Conservation (phyloP, 2,888 invertebrate species). For the Aethes cnicana region DNA sequence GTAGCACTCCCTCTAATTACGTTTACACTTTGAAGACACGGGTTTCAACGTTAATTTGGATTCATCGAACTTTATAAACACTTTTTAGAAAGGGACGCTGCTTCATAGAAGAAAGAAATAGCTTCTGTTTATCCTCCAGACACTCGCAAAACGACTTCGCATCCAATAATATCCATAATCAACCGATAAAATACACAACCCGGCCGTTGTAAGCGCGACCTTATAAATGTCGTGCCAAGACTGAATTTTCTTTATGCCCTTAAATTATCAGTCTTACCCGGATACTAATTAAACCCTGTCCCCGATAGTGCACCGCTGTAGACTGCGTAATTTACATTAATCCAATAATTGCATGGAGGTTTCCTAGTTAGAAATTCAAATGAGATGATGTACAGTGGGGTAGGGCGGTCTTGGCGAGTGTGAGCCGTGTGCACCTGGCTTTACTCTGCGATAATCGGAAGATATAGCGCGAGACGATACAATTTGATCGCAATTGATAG, state of each 20-base stretch:
- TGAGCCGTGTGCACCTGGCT: conserved; percentile 49
- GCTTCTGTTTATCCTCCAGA: no score
- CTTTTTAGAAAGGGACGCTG: no score
- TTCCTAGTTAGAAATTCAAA: conserved; percentile 96
- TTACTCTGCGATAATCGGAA: conserved; percentile 4
- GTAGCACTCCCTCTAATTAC: no score
- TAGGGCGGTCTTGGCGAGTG: conserved; percentile 53
- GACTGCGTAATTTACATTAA: conserved; percentile 95
- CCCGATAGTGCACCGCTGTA: conserved; percentile 84
- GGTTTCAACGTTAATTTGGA: no score
- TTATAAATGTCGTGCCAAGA: conserved; percentile 40
- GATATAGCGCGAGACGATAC: no score
- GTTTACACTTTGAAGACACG: no score
- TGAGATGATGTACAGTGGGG: conserved; percentile 88
- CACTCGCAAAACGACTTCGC: conserved; percentile 1
- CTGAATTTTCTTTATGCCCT: conserved; percentile 55
- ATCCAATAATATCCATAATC: conserved; percentile 14
- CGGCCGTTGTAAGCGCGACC: conserved; percentile 9
- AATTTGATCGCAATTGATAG: no score
- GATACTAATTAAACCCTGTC: conserved; percentile 81
- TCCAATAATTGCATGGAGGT: conserved; percentile 96
- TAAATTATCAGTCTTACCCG: conserved; percentile 77
- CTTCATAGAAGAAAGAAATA: no score
- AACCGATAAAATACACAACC: conserved; percentile 15
- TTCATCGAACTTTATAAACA: no score